Conservation (phyloP, 2,797 vertebrate species). For the Eremophila alpestris region DNA sequence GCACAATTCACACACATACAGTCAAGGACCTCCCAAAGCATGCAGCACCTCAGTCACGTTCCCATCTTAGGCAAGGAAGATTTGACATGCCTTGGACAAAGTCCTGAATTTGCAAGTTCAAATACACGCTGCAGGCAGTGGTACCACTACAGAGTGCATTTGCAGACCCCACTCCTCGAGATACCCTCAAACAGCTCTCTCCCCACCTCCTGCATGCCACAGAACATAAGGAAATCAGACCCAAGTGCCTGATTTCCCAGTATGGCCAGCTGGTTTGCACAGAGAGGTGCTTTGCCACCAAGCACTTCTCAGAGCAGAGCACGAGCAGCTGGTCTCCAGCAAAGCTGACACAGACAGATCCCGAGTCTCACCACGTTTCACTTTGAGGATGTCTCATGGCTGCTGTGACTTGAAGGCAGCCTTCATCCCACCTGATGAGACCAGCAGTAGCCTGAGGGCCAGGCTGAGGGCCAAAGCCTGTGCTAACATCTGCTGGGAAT, state of each 20-base stretch:
- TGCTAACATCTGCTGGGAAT: neutral
- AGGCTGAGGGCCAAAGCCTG: neutral
- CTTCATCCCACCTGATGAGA: neutral
- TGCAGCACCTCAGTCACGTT: rapidly evolving
- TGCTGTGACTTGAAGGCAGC: neutral
- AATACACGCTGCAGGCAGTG: neutral
- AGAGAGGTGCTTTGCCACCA: neutral
- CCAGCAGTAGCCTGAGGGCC: neutral
- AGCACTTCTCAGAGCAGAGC: neutral
- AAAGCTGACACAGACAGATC: neutral
- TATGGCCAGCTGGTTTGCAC: neutral
- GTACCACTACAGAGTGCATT: neutral
- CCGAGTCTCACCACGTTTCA: rapidly evolving
- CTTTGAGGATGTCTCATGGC: neutral
- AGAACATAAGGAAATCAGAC: neutral
- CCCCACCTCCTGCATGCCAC: neutral
- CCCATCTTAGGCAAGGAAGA: neutral
- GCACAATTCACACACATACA: neutral
- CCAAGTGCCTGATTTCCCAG: neutral
- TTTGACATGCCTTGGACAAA: neutral
- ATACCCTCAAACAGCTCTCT: neutral
- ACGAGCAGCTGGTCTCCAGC: neutral
- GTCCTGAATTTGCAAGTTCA: neutral
- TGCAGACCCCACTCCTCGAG: neutral
- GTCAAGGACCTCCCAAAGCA: neutral